Conservation (phyloP, 2,888 invertebrate genomes). For the Andrena bicolor region DNA sequence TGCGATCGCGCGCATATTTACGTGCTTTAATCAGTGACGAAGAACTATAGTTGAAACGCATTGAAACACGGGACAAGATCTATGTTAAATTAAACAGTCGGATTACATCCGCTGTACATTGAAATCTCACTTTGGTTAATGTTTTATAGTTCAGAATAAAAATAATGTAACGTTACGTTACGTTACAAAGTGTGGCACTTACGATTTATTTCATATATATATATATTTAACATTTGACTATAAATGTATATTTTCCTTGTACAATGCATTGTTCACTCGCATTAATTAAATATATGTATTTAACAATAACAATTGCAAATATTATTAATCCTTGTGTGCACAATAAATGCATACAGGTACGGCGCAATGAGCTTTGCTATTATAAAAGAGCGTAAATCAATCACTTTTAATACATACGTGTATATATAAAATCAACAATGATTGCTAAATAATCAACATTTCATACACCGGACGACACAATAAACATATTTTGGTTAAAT, state of each 20-base stretch:
- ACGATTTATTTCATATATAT: slow-evolving; percentile 32
- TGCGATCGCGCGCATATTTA: neutral
- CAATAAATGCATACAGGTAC: slow-evolving; percentile 17
- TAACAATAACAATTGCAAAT: slow-evolving; percentile 20
- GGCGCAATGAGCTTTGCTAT: slow-evolving; percentile 19
- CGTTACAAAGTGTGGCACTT: slow-evolving; percentile 46
- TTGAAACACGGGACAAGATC: slow-evolving; percentile 10
- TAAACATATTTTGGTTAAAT: slow-evolving; percentile 11
- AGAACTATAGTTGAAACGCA: neutral
- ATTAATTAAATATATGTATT: slow-evolving; percentile 39
- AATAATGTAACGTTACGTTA: slow-evolving; percentile 28
- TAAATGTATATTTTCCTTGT: slow-evolving; percentile 36
- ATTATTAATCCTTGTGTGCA: slow-evolving; percentile 3
- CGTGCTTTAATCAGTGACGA: slow-evolving; percentile 13
- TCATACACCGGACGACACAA: neutral
- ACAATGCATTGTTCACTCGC: slow-evolving; percentile 26
- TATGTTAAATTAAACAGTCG: slow-evolving; percentile 6
- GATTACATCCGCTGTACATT: slow-evolving; percentile 4
- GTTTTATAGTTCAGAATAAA: slow-evolving; percentile 17
- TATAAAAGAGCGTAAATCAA: neutral
- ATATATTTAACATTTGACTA: slow-evolving; percentile 28
- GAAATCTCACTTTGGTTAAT: slow-evolving; percentile 45
- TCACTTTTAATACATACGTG: neutral
- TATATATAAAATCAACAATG: slow-evolving; percentile 18
- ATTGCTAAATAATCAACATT: slow-evolving; percentile 5